These are phyloP conservation scores for Sylvicola cinctus DNA, from an alignment of 2,888 invertebrate genomes.

Conservation along the genomic window DNA sequence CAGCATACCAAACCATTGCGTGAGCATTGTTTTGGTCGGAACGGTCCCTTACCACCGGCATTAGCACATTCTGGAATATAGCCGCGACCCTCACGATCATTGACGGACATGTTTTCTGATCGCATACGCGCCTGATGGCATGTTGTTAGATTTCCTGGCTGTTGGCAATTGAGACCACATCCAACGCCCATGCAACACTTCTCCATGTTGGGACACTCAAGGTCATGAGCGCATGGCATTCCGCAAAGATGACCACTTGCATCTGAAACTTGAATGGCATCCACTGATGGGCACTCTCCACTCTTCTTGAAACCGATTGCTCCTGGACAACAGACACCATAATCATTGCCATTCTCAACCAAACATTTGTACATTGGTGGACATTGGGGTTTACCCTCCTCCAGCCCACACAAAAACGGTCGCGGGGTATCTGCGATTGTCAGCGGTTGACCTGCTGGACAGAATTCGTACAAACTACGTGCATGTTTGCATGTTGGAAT, in stretches of 20 bases:
- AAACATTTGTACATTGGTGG: constrained; percentile 64
- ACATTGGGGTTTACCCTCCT: constrained; percentile 63
- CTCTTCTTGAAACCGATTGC: constrained; percentile 55
- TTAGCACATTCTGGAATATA: constrained; percentile 64
- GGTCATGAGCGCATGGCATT: constrained; percentile 49
- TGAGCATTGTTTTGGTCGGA: constrained; percentile 57
- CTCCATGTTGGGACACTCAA: constrained; percentile 62
- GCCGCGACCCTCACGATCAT: constrained; percentile 60
- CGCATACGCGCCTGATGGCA: constrained; percentile 60
- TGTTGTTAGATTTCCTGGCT: constrained; percentile 54
- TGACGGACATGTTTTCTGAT: constrained; percentile 53
- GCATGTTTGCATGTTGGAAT: constrained; percentile 67
- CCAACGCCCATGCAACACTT: constrained; percentile 60
- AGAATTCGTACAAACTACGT: constrained; percentile 53
- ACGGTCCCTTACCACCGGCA: constrained; percentile 36
- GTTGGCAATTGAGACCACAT: constrained; percentile 51
- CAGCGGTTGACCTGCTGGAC: constrained; percentile 54
- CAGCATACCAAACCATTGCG: constrained; percentile 71
- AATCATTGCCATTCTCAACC: constrained; percentile 62
- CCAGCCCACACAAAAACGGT: constrained; percentile 64
- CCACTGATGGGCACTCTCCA: constrained; percentile 46
- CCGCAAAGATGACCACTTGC: constrained; percentile 32
- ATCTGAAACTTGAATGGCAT: constrained; percentile 21
- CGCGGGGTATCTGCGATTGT: constrained; percentile 49
- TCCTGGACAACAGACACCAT: constrained; percentile 72